Base-by-base conservation (phyloP, 2,888 invertebrate species). In the Cabera pusaria region DNA sequence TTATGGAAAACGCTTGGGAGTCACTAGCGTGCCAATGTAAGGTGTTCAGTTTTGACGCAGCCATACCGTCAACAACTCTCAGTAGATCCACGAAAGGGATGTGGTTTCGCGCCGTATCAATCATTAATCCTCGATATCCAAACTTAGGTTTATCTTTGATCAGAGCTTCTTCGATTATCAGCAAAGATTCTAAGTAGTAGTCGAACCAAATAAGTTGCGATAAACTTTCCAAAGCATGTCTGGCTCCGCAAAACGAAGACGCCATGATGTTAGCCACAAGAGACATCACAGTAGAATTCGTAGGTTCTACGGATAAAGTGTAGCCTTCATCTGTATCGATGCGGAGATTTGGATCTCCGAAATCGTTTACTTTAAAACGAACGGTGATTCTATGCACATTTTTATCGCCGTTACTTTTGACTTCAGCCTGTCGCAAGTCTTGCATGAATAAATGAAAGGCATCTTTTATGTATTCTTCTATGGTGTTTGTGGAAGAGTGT, bases 1-100 rank as follows among this genome's bases (percentile, higher is more conserved):
- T 91, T 65, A 96, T 93, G 0, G 98, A 97, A 83, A 97, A 97
- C 44, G 96, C 95, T 72, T 97, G 96, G 2, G 96, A 94, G 72
- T 98, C 97, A 1, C 93, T 93, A 10, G 95, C 90, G 59, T 95
- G 95, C 97, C 97, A 97, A 70, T 98, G 98, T 65, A 98, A 94
- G 0, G 96, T 95, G 76, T 98, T 98, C 31, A 98, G 80, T 81
- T 98, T 98, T 46, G 93, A 93, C 44, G 94, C 92, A 0, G 95
- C 93, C 97, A 98, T 97, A 2, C 93, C 97, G 36, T 95, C 93
- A 60, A 98, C 80, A 7, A 94, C 93, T 3, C 92, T 88, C 59
- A 93, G 91, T 24, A 95, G 84, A 37, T 93, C 90, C 14, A 90
- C 89, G 5, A 95, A 83, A 0, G 95, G 92, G 60, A 97, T 93